Conservation (phyloP, 2,113 vertebrate species). For the Gnathonemus longibarbis region DNA sequence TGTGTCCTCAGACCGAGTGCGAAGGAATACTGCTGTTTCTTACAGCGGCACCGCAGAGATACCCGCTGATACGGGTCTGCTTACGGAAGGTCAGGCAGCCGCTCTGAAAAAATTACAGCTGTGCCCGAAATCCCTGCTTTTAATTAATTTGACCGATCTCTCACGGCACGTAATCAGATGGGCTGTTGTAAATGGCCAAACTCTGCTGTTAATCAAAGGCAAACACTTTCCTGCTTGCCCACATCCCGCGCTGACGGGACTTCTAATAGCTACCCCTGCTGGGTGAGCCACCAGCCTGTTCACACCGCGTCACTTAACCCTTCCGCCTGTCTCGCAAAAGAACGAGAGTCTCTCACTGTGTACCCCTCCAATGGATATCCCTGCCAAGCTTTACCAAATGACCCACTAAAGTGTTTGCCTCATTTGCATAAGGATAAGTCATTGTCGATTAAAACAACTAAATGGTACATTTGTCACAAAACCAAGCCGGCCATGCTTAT, state of each 20-base stretch:
- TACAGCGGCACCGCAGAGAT: background rate
- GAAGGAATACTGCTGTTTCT: background rate
- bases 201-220: background rate
- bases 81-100: background rate
- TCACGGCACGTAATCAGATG: background rate
- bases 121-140: background rate
- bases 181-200: background rate
- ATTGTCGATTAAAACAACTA: conserved; percentile 7
- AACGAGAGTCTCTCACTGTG: background rate
- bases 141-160: conserved; percentile 3
- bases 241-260: too few species aligned
- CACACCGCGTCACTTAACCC: background rate
- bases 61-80: background rate
- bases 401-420: background rate
- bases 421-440: conserved; percentile 9
- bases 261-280: background rate
- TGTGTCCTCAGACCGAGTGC: background rate
- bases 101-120: background rate
- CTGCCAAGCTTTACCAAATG: background rate
- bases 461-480: conserved; percentile 8
- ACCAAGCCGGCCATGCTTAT: background rate
- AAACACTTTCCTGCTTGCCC: background rate
- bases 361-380: background rate
- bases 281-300: background rate
- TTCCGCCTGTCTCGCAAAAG: background rate